These are phyloP conservation scores for Anodontia alba DNA, from an alignment of 2,888 invertebrate genomes.

Conservation along the genomic window DNA sequence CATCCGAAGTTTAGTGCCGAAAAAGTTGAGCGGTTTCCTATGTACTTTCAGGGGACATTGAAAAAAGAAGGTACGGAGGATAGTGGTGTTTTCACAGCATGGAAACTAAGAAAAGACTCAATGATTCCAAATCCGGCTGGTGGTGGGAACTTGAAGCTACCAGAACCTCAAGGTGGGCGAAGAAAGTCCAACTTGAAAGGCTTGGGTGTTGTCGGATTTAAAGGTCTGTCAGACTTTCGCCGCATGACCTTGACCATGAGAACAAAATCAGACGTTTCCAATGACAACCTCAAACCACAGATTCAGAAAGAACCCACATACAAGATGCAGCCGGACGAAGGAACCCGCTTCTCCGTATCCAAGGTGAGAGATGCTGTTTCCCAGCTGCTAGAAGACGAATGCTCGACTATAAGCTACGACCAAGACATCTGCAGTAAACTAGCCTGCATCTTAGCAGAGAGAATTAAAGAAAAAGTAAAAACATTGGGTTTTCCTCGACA, in stretches of 20 bases:
- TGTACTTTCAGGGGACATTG: conserved; percentile 29
- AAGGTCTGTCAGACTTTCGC: conserved; percentile 11
- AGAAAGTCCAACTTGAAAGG: conserved; percentile 29
- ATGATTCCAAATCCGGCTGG: background rate
- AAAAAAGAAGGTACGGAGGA: conserved; percentile 25
- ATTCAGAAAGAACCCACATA: conserved; percentile 68
- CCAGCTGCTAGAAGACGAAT: conserved; percentile 54
- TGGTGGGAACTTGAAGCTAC: conserved; percentile 1
- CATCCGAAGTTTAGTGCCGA: no score
- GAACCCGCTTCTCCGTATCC: conserved; percentile 40
- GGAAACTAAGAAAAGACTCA: conserved; percentile 42
- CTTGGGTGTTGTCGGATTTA: conserved; percentile 9
- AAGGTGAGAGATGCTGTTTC: conserved; percentile 43
- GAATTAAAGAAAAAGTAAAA: conserved; percentile 63
- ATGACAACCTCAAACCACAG: conserved; percentile 52
- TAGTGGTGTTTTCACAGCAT: conserved; percentile 42
- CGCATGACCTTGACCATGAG: conserved; percentile 48
- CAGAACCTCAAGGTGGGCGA: background rate
- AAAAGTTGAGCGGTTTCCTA: no score
- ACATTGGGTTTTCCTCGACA: conserved; percentile 62
- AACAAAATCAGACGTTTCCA: conserved; percentile 53
- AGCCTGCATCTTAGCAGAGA: conserved; percentile 60
- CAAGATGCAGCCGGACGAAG: conserved; percentile 65
- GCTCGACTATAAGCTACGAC: conserved; percentile 57
- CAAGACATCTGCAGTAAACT: conserved; percentile 52